Evolutionary conservation across 2,888 invertebrate genomes (phyloP).

Genomic region (Lochmaea crataegi): DNA sequence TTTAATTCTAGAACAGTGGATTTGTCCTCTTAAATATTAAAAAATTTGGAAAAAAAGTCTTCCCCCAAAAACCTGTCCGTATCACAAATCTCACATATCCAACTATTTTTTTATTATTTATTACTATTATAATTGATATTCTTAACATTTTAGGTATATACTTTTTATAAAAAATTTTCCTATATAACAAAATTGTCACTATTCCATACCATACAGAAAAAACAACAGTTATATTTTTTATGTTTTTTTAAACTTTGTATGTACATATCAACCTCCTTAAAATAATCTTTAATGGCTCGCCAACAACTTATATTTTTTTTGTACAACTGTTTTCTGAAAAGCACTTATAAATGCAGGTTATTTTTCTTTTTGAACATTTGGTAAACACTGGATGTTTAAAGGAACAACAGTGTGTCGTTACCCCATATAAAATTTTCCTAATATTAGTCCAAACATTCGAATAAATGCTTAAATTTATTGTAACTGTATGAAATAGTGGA

Average conservation of each 20-base stretch:
- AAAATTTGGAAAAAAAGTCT: slow-evolving; percentile 44
- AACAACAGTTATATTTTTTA: slow-evolving; percentile 45
- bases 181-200: slow-evolving; percentile 51
- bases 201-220: slow-evolving; percentile 51
- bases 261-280: slow-evolving; percentile 37
- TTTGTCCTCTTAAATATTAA: slow-evolving; percentile 15
- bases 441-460: slow-evolving; percentile 26
- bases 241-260: slow-evolving; percentile 36
- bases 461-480: slow-evolving; percentile 26
- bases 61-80: slow-evolving; percentile 58
- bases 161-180: slow-evolving; percentile 51
- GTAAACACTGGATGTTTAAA: slow-evolving; percentile 14
- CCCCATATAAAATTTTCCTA: slow-evolving; percentile 9
- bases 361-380: slow-evolving; percentile 27
- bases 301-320: slow-evolving; percentile 32
- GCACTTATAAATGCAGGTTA: slow-evolving; percentile 45
- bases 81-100: slow-evolving; percentile 52
- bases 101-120: slow-evolving; percentile 39
- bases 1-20: not conserved
- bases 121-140: slow-evolving; percentile 46
- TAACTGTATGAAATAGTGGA: slow-evolving; percentile 52
- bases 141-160: slow-evolving; percentile 44
- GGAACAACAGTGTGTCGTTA: not conserved
- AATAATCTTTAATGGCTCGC: slow-evolving; percentile 30
- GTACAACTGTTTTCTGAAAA: slow-evolving; percentile 41